Evolutionary conservation across 53 echinoderm and acorn worm genomes (phyloP).

Genomic region (Crossaster papposus): DNA sequence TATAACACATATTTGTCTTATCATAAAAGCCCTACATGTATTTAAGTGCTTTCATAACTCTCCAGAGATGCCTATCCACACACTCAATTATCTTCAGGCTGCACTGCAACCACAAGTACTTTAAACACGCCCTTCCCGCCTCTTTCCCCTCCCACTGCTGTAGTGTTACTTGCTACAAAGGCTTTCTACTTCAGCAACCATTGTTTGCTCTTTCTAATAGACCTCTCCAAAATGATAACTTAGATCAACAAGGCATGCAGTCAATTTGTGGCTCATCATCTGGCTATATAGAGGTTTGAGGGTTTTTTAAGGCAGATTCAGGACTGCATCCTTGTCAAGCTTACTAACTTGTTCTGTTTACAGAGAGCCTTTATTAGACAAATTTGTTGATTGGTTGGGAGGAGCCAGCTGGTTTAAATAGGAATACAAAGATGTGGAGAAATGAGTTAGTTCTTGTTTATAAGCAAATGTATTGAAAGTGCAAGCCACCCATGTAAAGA

Average conservation of each 20-base stretch:
- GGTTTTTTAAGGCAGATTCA: background rate
- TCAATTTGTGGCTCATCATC: slow-evolving; percentile 43
- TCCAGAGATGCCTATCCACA: background rate
- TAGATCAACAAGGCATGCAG: slow-evolving; percentile 58
- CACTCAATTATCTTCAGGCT: background rate
- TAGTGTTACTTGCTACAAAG: slow-evolving; percentile 16
- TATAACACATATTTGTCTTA: background rate
- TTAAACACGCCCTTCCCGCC: background rate
- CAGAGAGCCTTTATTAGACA: slow-evolving; percentile 26
- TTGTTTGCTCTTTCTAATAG: slow-evolving; percentile 53
- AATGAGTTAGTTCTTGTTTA: background rate
- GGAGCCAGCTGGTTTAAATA: background rate
- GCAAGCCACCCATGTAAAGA: background rate
- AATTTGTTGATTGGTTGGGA: background rate
- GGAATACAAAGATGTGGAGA: background rate
- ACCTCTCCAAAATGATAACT: slow-evolving; percentile 33
- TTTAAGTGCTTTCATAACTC: background rate
- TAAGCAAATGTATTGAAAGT: background rate
- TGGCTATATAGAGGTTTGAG: background rate
- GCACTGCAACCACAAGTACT: background rate
- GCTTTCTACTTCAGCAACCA: background rate
- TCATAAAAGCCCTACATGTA: background rate
- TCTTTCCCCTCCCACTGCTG: background rate
- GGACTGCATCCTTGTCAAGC: slow-evolving; percentile 18
- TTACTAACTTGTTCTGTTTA: background rate